Conservation (phyloP, 1,140 invertebrate species). For the Ceratosolen solmsi region DNA sequence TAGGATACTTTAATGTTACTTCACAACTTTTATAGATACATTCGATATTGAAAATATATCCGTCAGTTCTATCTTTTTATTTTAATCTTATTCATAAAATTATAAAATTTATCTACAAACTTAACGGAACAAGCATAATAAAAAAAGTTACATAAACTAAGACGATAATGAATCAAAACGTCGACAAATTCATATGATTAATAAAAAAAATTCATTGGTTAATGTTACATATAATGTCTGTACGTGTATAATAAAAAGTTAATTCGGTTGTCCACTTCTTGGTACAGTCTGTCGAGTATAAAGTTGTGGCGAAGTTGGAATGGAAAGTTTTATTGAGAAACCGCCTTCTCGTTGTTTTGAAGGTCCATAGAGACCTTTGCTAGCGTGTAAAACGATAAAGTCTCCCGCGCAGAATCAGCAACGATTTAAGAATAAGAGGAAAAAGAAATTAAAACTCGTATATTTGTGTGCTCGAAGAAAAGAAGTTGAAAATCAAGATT, state of each 20-base stretch:
- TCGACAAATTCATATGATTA: background rate
- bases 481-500: no score
- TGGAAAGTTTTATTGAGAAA: conserved; percentile 47
- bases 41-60: no score
- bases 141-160: background rate
- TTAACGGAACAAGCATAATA: background rate
- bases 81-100: no score
- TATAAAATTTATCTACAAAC: no score
- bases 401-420: background rate
- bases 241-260: background rate
- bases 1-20: no score
- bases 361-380: background rate
- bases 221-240: background rate
- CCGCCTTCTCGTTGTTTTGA: conserved; percentile 31
- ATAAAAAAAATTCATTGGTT: background rate
- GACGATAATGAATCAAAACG: background rate
- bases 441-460: background rate
- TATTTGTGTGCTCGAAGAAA: background rate
- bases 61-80: no score
- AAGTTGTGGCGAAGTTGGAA: conserved; percentile 9
- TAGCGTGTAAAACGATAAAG: background rate
- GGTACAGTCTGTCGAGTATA: background rate
- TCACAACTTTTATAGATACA: no score
- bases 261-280: background rate
- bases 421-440: background rate